Evolutionary conservation across 2,113 vertebrate species (phyloP).

Genomic region (Mormyrus iriodes): DNA sequence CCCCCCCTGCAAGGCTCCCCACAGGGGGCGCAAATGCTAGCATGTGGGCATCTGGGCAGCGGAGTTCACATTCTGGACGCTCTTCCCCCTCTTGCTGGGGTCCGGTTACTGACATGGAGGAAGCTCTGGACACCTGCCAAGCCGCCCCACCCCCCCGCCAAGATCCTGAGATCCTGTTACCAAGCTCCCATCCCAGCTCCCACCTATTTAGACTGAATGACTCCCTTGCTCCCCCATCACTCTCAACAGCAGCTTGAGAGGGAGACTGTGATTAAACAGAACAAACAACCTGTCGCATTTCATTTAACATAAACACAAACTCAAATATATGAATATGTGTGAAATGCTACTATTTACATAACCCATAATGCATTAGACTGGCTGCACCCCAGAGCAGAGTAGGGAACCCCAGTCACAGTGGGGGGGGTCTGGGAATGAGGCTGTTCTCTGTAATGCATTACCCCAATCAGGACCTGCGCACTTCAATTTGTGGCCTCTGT

Average conservation of each 20-base stretch:
- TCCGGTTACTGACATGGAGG: constrained; percentile 5
- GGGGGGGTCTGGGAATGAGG: too few species aligned
- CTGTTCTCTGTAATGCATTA: too few species aligned
- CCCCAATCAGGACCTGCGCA: too few species aligned
- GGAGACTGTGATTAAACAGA: neutral
- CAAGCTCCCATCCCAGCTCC: neutral
- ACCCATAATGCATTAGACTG: neutral
- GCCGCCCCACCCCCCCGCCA: neutral
- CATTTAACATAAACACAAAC: neutral
- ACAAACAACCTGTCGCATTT: neutral
- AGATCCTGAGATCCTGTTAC: neutral
- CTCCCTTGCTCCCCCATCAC: neutral
- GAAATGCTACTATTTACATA: neutral
- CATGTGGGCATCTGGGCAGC: neutral
- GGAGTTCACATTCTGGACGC: constrained; percentile 3
- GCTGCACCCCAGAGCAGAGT: too few species aligned
- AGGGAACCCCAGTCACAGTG: too few species aligned
- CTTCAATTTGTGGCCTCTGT: neutral
- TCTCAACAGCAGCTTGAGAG: neutral
- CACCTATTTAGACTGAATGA: neutral
- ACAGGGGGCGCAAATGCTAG: neutral
- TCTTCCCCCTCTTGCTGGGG: neutral
- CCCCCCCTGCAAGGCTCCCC: neutral
- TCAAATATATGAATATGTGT: neutral
- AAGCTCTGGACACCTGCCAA: neutral